phyloP scores from a whole-genome alignment of 2,797 vertebrate species.

The Oreonectes daqikongensis region DNA sequence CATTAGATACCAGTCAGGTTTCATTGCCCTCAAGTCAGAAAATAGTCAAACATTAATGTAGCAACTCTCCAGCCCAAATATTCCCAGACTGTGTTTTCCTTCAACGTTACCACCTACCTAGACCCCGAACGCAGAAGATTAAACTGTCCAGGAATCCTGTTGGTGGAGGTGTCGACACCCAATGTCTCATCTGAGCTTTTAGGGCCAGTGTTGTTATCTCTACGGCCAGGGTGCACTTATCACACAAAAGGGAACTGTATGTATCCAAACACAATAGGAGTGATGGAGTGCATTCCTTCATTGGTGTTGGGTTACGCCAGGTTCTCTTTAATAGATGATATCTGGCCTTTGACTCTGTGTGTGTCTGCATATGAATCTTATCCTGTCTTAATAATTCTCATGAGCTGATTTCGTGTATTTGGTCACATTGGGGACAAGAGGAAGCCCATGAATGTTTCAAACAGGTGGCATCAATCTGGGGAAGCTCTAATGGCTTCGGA shows the following conservation, averaged over 20 bases:
- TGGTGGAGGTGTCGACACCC: constrained; percentile 70
- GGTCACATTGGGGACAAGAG: constrained; percentile 58
- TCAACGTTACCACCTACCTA: constrained; percentile 5
- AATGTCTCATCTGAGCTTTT: constrained; percentile 74
- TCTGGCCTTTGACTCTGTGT: constrained; percentile 62
- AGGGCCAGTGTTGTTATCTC: constrained; percentile 76
- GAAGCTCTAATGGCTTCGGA: constrained; percentile 28
- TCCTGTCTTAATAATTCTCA: constrained; percentile 65
- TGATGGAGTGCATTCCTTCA: constrained; percentile 82
- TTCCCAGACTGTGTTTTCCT: constrained; percentile 3
- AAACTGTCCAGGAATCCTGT: constrained; percentile 63
- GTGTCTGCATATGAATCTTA: constrained; percentile 66
- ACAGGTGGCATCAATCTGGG: constrained; percentile 49
- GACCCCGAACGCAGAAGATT: constrained; percentile 49
- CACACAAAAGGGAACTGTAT: constrained; percentile 80
- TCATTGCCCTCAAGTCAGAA: not conserved
- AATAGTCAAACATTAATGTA: constrained; percentile 3
- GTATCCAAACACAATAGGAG: constrained; percentile 80
- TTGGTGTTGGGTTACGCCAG: constrained; percentile 77
- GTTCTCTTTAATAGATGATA: constrained; percentile 76
- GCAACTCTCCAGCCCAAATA: not conserved
- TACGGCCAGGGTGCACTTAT: constrained; percentile 73
- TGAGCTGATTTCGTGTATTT: constrained; percentile 63
- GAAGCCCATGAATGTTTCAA: constrained; percentile 50
- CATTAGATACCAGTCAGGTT: not conserved